Conservation (phyloP, 2,113 vertebrate species). For the Trogon melanurus region DNA sequence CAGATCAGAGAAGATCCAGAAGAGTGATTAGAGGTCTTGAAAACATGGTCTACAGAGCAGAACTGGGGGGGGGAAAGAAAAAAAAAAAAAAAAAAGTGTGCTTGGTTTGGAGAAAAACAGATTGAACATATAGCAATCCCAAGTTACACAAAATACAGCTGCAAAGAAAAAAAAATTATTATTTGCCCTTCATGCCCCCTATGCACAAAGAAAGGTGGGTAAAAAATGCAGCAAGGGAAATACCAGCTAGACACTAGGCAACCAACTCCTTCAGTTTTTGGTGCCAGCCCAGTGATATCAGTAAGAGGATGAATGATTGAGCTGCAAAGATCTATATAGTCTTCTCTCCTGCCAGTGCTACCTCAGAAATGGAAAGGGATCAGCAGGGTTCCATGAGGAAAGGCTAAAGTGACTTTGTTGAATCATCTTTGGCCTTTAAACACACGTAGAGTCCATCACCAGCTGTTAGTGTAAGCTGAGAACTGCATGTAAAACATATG, state of each 20-base stretch:
- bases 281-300: not conserved
- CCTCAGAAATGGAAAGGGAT: not conserved
- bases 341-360: not conserved
- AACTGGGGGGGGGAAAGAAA: not conserved
- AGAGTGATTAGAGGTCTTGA: not conserved
- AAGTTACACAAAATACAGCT: not conserved
- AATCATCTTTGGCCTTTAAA: not conserved
- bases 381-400: not conserved
- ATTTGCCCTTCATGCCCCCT: not conserved
- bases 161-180: not conserved
- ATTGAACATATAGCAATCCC: not conserved
- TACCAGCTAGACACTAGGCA: not conserved
- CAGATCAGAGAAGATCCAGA: not conserved
- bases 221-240: not conserved
- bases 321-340: not conserved
- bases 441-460: not conserved
- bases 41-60: not conserved
- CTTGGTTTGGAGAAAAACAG: not conserved
- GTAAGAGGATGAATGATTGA: not conserved
- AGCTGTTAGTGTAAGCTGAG: not conserved
- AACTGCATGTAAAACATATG: accelerated
- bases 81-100: not conserved
- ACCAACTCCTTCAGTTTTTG: not conserved
- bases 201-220: not conserved
- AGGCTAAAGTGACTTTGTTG: not conserved